Base-by-base conservation (phyloP, 2,113 vertebrate species). In the Pholis gunnellus region DNA sequence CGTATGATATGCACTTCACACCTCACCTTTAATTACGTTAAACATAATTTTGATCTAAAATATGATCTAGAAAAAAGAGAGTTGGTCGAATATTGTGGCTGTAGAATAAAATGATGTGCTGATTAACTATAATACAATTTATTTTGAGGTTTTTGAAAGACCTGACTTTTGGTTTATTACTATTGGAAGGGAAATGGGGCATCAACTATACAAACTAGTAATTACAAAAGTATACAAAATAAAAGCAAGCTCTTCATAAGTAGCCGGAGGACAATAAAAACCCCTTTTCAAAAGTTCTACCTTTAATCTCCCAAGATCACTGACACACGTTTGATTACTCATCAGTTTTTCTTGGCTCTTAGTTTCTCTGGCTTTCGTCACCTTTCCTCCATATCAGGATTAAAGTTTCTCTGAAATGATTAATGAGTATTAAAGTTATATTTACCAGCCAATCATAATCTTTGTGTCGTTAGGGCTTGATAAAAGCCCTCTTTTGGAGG, bases 291-390 rank as follows among this genome's bases (percentile, higher is more conserved):
- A 72, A 79, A 91, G 60, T 77, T 73, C 84, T 72, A 72, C 67
- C 78, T 92, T 93, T 95, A 88, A 93, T 93, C 89, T 90, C 60
- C 63, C 18, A 48, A 72, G 75, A 89, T 91, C 79, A 88, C 80
- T 90, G 89, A 46, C 71, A 71, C 38, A 42, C 13, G 60, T 79
- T 64, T 89, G 72, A 90, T 93, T 86, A 89, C 82, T 89, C 66
- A 52, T 29, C 40, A 40, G 64, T 87, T 88, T 87, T 74, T 80
- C 73, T 85, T 88, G 75, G 76, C 82, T 78, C 70, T 67, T 42
- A 67, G 67, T 60, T 68, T 70, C 40, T 65, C 54, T 52, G 57
- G 54, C 81, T 89, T 83, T 88, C 86, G 13, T 87, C 87, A 40
- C 82, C 77, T 83, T 68, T 71, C 60, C 52, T 68, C 63, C 77